Evolutionary conservation across 2,888 invertebrate species (phyloP).

Genomic region (Lomographa bimaculata): DNA sequence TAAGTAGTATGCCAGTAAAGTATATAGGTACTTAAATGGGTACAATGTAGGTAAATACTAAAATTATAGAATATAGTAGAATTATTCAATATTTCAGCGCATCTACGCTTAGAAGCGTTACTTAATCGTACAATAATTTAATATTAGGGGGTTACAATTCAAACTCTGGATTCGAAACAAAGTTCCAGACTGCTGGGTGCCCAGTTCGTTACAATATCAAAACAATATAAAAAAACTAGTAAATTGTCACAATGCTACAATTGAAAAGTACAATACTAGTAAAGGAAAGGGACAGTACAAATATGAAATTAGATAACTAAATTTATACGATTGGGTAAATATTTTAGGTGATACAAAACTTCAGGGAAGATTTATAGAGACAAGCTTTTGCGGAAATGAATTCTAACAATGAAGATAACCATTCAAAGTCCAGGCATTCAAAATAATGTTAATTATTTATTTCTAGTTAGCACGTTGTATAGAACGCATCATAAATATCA

Average conservation of each 20-base stretch:
- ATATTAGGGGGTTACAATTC: slow-evolving; percentile 67
- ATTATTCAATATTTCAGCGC: slow-evolving; percentile 69
- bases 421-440: slow-evolving; percentile 69
- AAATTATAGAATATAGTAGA: slow-evolving; percentile 79
- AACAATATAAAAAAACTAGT: neutral
- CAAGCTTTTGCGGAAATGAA: slow-evolving; percentile 73
- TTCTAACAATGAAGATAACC: slow-evolving; percentile 65
- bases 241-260: too few species aligned
- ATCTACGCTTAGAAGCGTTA: slow-evolving; percentile 79
- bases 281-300: neutral
- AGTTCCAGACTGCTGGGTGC: slow-evolving; percentile 68
- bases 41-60: slow-evolving; percentile 77
- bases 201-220: slow-evolving; percentile 36
- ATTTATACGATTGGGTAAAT: slow-evolving; percentile 19
- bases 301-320: slow-evolving; percentile 6
- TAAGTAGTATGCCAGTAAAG: slow-evolving; percentile 74
- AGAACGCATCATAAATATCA: slow-evolving; percentile 83
- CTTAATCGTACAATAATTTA: slow-evolving; percentile 74
- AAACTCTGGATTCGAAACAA: slow-evolving; percentile 67
- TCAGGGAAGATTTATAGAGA: slow-evolving; percentile 48
- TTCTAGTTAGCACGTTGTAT: slow-evolving; percentile 83
- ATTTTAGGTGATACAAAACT: slow-evolving; percentile 38
- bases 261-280: too few species aligned
- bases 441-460: slow-evolving; percentile 77
- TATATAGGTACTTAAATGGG: slow-evolving; percentile 76